Evolutionary conservation across 1,140 invertebrate species (phyloP), one percentile per base, ranked within the genome.

Genomic region (Anoplolepis gracilipes): DNA sequence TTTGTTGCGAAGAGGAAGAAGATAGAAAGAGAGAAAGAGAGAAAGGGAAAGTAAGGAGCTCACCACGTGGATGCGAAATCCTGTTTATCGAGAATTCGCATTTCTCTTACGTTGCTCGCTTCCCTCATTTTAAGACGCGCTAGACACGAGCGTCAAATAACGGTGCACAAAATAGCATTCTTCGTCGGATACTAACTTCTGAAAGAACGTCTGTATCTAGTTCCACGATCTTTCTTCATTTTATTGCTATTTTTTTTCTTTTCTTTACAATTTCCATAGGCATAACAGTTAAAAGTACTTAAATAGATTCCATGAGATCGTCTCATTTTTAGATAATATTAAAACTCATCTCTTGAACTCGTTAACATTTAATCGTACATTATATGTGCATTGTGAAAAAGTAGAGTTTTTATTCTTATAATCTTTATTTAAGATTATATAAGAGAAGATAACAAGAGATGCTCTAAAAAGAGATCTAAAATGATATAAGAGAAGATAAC

Each of bases 21-120:
- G 6, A 13, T 1, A n/a, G 13, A 36, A n/a, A 82, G 10, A 49
- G 57, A 65, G 19, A 13, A 0, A 33, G 28, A 30, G 22, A 46
- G 11, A 46, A 25, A 42, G 28, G n/a, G 19, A 57, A 30, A 2
- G 46, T 16, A n/a, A 2, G 65, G 57, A 30, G 28, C 42, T 36
- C 6, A 19, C 28, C 11, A 25, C 28, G 28, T 7, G 57, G 33
- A 88, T 85, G 64, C 64, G 77, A 36, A 75, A 76, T 82, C 46
- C 67, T 76, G 76, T 88, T 88, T 89, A 89, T 88, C 67, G 84
- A 89, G 73, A 49, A 49, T 88, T 57, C 55, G 22, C 39, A 30
- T 85, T 69, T 42, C 39, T 61, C 13, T 75, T 42, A 5, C 42
- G 49, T 30, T 30, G 28, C 39, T 42, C 25, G 39, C 59, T 53